Conservation (phyloP, 2,797 vertebrate species). For the Callimico goeldii region DNA sequence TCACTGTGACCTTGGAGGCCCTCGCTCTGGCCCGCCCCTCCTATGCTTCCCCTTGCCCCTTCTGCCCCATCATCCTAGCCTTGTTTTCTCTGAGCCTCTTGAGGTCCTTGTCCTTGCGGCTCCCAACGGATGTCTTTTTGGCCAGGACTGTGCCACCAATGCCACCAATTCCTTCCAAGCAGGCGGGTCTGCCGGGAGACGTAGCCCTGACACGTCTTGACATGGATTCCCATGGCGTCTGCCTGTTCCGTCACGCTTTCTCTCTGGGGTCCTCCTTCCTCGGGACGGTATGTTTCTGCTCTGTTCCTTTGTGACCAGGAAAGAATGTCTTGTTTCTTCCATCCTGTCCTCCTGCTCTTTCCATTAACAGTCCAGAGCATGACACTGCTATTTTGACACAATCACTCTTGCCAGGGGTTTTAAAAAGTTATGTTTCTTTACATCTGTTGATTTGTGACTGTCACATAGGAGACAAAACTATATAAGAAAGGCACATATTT, state of each 20-base stretch:
- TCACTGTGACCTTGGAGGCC: neutral
- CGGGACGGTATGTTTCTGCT: neutral
- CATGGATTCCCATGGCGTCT: neutral
- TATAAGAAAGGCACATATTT: neutral
- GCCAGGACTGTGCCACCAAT: neutral
- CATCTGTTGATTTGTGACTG: neutral
- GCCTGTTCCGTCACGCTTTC: neutral
- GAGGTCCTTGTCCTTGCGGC: neutral
- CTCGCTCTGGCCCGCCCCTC: neutral
- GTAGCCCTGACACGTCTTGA: neutral
- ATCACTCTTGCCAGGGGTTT: neutral
- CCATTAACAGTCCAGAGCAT: neutral
- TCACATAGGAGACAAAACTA: rapidly evolving
- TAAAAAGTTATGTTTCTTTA: neutral
- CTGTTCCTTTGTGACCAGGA: conserved; percentile 11
- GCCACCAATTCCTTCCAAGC: rapidly evolving
- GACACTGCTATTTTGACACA: neutral
- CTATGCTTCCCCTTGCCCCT: rapidly evolving
- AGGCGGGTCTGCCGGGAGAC: rapidly evolving
- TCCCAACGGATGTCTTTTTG: rapidly evolving
- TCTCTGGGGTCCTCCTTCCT: neutral
- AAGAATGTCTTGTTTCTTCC: conserved; percentile 4
- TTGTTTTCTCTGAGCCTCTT: neutral
- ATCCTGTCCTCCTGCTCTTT: neutral
- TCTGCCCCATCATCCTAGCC: rapidly evolving